phyloP scores from a whole-genome alignment of 37 sponge, comb jelly and placozoan species.

The Axinella damicornis region DNA sequence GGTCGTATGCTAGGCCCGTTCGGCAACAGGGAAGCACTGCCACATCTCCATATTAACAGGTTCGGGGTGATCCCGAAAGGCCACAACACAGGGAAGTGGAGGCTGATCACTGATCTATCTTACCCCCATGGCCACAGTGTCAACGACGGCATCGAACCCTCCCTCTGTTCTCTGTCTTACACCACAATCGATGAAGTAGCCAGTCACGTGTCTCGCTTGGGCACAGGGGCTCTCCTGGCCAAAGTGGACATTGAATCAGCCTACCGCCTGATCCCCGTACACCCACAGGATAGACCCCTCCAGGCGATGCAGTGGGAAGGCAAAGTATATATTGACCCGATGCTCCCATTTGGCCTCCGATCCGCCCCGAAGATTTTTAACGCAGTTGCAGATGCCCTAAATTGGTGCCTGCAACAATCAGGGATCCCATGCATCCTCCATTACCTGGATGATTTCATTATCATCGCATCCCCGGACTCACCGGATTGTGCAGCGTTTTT shows the following conservation, averaged over 20 bases:
- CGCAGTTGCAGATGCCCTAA: constrained; percentile 35
- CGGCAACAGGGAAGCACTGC: background rate
- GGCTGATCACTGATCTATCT: too few relatives aligned
- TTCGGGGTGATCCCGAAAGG: constrained; percentile 44
- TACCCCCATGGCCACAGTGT: constrained; percentile 4
- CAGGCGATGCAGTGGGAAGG: constrained; percentile 26
- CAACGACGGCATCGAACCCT: constrained; percentile 46
- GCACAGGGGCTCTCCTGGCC: constrained; percentile 25
- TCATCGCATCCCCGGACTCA: background rate
- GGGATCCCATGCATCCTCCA: constrained; percentile 2
- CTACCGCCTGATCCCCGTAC: constrained; percentile 29
- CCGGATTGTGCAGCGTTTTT: too few relatives aligned
- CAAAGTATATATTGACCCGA: background rate
- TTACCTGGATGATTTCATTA: constrained; percentile 43
- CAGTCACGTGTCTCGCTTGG: background rate
- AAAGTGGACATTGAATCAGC: constrained; percentile 38
- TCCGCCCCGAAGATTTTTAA: constrained; percentile 35
- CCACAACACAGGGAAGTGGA: constrained; percentile 26
- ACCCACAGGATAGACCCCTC: constrained; percentile 36
- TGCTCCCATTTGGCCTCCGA: constrained; percentile 40
- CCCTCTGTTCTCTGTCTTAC: constrained; percentile 19
- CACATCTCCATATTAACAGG: constrained; percentile 14
- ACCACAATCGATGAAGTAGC: constrained; percentile 12
- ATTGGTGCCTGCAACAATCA: constrained; percentile 21
- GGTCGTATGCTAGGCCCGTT: constrained; percentile 32